A percentile compares a stretch with the other conserved stretches of the same genome.
Conservation (phyloP, 2,888 invertebrate genomes). For the Pollenia labialis region DNA sequence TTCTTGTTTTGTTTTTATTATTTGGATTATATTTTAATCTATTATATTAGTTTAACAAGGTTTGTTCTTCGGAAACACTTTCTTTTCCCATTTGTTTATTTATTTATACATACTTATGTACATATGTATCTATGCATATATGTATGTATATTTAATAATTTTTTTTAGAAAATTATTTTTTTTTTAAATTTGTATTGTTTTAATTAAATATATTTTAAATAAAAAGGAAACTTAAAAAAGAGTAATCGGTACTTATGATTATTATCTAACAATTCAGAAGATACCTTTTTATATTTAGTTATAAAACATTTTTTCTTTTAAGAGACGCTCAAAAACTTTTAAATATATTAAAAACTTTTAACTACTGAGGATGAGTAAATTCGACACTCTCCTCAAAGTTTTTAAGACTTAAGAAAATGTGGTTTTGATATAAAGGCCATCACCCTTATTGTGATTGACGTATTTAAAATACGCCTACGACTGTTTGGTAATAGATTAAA, state of each 20-base stretch:
- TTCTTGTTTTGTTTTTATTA: conserved; percentile 18
- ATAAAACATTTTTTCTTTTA: conserved; percentile 25
- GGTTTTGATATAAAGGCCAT: no score
- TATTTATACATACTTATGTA: not conserved
- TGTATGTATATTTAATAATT: not conserved
- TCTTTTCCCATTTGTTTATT: conserved; percentile 8
- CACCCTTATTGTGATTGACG: no score
- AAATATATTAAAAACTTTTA: no score
- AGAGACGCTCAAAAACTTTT: conserved; percentile 23
- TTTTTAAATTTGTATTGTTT: not conserved
- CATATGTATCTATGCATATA: no score
- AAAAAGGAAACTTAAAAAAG: not conserved
- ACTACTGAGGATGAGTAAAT: no score
- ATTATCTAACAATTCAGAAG: not conserved
- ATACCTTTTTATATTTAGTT: not conserved
- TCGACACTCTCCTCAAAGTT: no score
- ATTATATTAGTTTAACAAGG: conserved; percentile 56
- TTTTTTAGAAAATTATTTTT: not conserved
- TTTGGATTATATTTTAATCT: conserved; percentile 55
- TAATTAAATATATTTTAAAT: conserved; percentile 32
- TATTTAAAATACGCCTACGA: no score
- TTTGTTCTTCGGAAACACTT: conserved; percentile 55
- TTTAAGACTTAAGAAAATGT: no score
- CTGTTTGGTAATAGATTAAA: no score
- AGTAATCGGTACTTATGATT: not conserved